Conservation (phyloP, 1,140 invertebrate species). For the Fopius arisanus region DNA sequence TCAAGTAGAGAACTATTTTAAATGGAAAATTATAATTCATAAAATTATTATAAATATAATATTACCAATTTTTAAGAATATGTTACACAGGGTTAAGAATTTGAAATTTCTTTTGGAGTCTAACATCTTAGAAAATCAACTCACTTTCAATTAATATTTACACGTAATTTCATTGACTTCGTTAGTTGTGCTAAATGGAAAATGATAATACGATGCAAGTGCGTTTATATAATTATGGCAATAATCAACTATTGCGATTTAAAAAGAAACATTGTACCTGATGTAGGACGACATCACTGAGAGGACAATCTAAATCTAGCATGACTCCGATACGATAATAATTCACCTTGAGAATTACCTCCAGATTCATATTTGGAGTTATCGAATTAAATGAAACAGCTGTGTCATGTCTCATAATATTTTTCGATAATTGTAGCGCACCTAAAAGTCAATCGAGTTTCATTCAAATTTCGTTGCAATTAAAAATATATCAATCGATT, state of each 20-base stretch:
- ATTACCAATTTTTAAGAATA: no score
- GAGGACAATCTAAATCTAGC: constrained; percentile 45
- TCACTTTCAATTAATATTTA: no score
- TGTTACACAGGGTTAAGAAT: no score
- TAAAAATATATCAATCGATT: no score
- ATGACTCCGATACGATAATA: constrained; percentile 48
- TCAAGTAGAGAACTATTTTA: no score
- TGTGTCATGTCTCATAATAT: constrained; percentile 12
- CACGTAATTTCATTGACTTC: no score
- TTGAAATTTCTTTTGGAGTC: not conserved
- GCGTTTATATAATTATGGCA: not conserved
- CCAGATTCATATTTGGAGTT: constrained; percentile 37
- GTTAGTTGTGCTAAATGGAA: no score
- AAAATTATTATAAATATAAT: no score
- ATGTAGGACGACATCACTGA: constrained; percentile 29
- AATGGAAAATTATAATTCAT: no score
- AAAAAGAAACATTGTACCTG: not conserved
- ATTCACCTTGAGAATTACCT: constrained; percentile 39
- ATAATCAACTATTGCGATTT: no score
- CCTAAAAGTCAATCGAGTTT: constrained; percentile 13
- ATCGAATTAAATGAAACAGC: constrained; percentile 34
- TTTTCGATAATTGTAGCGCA: constrained; percentile 14
- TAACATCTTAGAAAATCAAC: no score
- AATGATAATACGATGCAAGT: not conserved
- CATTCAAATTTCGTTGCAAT: not conserved